Conservation (phyloP, 2,797 vertebrate species). For the Silurus aristotelis region DNA sequence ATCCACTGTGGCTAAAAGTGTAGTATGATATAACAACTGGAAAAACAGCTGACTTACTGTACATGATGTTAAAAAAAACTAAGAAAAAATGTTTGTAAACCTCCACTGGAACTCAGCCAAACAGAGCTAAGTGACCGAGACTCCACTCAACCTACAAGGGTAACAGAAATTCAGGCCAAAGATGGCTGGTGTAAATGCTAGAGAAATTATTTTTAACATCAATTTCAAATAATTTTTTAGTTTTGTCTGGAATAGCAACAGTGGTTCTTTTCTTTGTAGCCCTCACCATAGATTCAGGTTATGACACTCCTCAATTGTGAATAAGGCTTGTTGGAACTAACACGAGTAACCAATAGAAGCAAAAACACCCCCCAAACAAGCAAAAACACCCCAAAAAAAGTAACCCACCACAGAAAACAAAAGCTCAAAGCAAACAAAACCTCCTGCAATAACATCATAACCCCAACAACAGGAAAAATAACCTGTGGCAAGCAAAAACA, state of each 20-base stretch:
- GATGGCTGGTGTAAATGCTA: neutral
- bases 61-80: conserved; percentile 28
- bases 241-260: neutral
- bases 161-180: neutral
- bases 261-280: neutral
- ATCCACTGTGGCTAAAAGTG: too few species aligned
- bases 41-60: conserved; percentile 32
- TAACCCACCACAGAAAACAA: too few species aligned
- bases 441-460: too few species aligned
- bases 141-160: conserved; percentile 8
- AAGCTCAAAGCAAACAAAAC: too few species aligned
- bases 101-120: conserved; percentile 28
- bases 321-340: too few species aligned
- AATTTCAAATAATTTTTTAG: neutral
- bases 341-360: too few species aligned
- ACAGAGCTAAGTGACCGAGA: conserved; percentile 4
- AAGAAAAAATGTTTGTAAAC: conserved; percentile 38
- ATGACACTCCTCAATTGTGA: neutral
- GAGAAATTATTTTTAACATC: neutral
- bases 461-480: too few species aligned
- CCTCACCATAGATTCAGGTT: neutral
- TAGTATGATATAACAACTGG: conserved; percentile 44
- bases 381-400: too few species aligned
- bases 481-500: too few species aligned
- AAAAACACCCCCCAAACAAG: too few species aligned